Evolutionary conservation across 2,888 invertebrate genomes (phyloP).

Genomic region (Slavum lentiscoides): DNA sequence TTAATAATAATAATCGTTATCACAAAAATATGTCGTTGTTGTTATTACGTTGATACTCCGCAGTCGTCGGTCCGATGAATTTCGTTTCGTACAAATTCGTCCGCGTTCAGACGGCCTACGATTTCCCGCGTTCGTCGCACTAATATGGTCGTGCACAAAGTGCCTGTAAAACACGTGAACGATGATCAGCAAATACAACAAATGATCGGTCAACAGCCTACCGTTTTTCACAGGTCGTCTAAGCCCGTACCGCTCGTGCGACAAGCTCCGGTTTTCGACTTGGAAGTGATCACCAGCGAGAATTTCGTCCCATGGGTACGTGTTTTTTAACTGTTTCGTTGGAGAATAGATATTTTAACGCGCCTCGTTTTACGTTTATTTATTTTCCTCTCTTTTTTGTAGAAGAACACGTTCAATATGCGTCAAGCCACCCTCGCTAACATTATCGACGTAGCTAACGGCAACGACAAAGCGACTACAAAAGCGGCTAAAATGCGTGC

Average conservation of each 20-base stretch:
- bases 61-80: not conserved
- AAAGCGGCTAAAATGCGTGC: constrained; percentile 60
- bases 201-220: constrained; percentile 33
- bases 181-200: constrained; percentile 43
- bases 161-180: constrained; percentile 29
- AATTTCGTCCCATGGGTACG: constrained; percentile 47
- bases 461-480: constrained; percentile 61
- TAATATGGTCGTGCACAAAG: constrained; percentile 41
- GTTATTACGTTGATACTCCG: not conserved
- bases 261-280: constrained; percentile 43
- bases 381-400: constrained; percentile 54
- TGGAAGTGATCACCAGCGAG: constrained; percentile 45
- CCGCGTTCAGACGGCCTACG: not conserved
- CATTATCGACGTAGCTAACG: constrained; percentile 59
- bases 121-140: not conserved
- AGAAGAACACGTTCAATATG: constrained; percentile 69
- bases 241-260: constrained; percentile 44
- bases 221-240: constrained; percentile 26
- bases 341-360: not conserved
- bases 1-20: too few relatives aligned
- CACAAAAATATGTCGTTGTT: not conserved
- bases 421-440: constrained; percentile 75
- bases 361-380: not conserved
- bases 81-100: not conserved
- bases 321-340: not conserved